Conservation (phyloP, 2,113 vertebrate species). For the Siniperca knerii region DNA sequence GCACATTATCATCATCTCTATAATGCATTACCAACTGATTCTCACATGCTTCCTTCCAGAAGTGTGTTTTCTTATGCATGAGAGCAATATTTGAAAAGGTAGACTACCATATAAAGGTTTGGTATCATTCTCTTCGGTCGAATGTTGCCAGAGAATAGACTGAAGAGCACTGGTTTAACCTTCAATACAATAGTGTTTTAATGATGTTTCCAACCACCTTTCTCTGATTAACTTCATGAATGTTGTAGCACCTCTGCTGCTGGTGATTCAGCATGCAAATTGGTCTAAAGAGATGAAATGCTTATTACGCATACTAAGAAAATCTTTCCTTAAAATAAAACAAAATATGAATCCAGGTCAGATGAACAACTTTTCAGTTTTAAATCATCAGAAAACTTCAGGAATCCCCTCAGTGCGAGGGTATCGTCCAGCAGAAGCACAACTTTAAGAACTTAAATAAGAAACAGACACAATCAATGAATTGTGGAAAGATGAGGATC, state of each 20-base stretch:
- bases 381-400: not conserved
- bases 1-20: conserved; percentile 52
- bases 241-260: conserved; percentile 5
- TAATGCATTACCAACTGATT: conserved; percentile 48
- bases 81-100: conserved; percentile 37
- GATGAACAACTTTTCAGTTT: not conserved
- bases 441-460: not conserved
- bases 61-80: conserved; percentile 51
- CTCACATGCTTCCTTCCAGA: conserved; percentile 27
- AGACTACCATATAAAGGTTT: not conserved
- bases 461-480: not conserved
- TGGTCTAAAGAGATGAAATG: not conserved
- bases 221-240: conserved; percentile 13
- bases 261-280: not conserved
- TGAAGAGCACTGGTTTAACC: not conserved
- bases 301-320: not conserved
- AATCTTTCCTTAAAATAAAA: conserved; percentile 17
- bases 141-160: not conserved
- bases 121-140: not conserved
- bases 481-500: not conserved
- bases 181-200: conserved; percentile 2
- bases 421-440: not conserved
- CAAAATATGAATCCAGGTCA: conserved; percentile 33
- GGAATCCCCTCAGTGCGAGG: not conserved
- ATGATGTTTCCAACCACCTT: conserved; percentile 13